Evolutionary conservation across 2,888 invertebrate genomes (phyloP), one percentile per base, ranked within the genome.

Genomic region (Pelosia muscerda): DNA sequence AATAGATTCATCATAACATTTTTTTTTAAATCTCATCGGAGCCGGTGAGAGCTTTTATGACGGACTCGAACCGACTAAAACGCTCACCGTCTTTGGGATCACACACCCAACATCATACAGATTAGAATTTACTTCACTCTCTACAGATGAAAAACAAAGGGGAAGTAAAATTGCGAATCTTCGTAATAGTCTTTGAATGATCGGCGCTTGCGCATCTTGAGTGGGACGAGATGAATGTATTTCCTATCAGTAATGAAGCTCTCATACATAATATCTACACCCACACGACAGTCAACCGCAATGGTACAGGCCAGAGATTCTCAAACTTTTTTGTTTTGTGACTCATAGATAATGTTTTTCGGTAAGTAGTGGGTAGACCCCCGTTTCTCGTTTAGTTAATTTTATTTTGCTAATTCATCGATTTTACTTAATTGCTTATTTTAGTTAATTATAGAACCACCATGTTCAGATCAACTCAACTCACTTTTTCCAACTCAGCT

Each of bases 141-240:
- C 34, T 34, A 11, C 2, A 8, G 34, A 11, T 23, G 34, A 15
- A 3, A 9, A 23, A 59, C 34, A 59, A 38, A 23, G 34, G 23
- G 34, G 23, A 38, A 59, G 13, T 28, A 53, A 53, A 53, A 28
- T 28, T 62, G 61, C 53, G 22, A 62, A 49, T 62, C 28, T 49
- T 62, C 28, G 26, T 28, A 53, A 49, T 49, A 28, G 28, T 19
- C n/a, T 13, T 31, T 22, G 31, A 42, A 61, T n/a, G 26, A 5
- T 42, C 19, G 5, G 26, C n/a, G 42, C 53, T 54, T 58, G 58
- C 38, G 23, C 65, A 15, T 58, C 54, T 31, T 63, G 81, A 82
- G 85, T 88, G 85, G 85, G 87, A 68, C 66, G 84, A 71, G 71
- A 62, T 62, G 28, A 80, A 78, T 73, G 78, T 75, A 73, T 76